A percentile compares a stretch with the other conserved stretches of the same genome.
Evolutionary conservation across 2,888 invertebrate species (phyloP).

Genomic region (Synergus laeviventris): DNA sequence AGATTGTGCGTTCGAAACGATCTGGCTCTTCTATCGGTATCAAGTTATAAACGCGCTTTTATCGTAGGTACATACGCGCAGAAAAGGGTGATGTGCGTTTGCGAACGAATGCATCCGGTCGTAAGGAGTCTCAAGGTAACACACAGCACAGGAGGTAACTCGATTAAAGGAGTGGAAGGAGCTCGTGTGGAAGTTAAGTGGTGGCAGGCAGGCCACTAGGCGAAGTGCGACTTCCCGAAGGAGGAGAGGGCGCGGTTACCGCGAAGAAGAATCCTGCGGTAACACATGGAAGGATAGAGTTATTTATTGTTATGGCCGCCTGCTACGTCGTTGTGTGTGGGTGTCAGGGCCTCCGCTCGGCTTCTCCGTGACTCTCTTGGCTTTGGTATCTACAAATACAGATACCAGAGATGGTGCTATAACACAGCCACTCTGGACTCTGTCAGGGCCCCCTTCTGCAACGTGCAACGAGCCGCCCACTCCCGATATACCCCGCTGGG

Average conservation of each 20-base stretch:
- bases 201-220: constrained; percentile 46
- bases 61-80: constrained; percentile 34
- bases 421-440: constrained; percentile 65
- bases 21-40: constrained; percentile 34
- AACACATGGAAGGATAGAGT: constrained; percentile 74
- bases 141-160: constrained; percentile 59
- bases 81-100: constrained; percentile 50
- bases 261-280: constrained; percentile 68
- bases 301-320: constrained; percentile 74
- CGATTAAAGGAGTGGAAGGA: constrained; percentile 57
- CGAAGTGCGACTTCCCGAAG: constrained; percentile 48
- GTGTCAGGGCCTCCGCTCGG: constrained; percentile 66
- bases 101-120: constrained; percentile 60
- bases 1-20: constrained; percentile 31
- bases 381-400: constrained; percentile 56
- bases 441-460: constrained; percentile 64
- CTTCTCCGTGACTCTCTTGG: constrained; percentile 52
- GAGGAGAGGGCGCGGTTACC: constrained; percentile 65
- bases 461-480: constrained; percentile 70
- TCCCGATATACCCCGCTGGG: constrained; percentile 72
- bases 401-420: constrained; percentile 63
- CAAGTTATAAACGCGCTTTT: constrained; percentile 38
- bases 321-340: constrained; percentile 69
- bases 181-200: constrained; percentile 41
- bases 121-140: constrained; percentile 50